Evolutionary conservation across 2,113 vertebrate genomes (phyloP), one percentile per base, ranked within the genome.

Genomic region (Rhynchomys soricoides): DNA sequence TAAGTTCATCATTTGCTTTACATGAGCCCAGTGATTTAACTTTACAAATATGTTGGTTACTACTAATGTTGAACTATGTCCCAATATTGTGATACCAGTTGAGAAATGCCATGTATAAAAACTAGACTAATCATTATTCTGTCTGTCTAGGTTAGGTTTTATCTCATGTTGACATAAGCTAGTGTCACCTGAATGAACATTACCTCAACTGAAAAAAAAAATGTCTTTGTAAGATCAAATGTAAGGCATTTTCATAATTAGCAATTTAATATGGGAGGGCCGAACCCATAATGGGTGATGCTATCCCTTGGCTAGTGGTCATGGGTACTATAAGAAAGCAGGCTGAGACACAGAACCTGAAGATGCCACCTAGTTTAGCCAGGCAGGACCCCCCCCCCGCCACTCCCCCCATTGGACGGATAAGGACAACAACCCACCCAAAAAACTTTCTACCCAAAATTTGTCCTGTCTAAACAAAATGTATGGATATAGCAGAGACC

Each of bases 21-120:
- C 5, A 55, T 15, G 74, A 66, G 66, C 5, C 29, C 1, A 82
- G 16, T 87, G 34, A 86, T 59, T 52, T 96, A 86, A 52, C 4
- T 96, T 97, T 97, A 89, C 95, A 98, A 98, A 95, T 97, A 90
- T 94, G 95, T 97, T 91, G n/a, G 62, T 94, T 96, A 96, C 82
- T 95, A 97, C 90, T 96, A 97, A 90, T 97, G 92, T 64, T 96
- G 92, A 29, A 7, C 85, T 74, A 3, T 78, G 52, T 81, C 26
- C 90, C 59, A 40, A 34, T 71, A 82, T 40, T 12, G 34, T 85
- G 22, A 0, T 57, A 31, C 68, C 48, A 86, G 5, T 88, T 94
- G 37, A 86, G 75, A 92, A 90, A 34, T 88, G 0, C 16, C 2
- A n/a, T 66, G 1, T 4, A 55, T 79, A 86, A 55, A 94, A 85